These are phyloP conservation scores for Drosophila basisetae DNA, from an alignment of 2,888 invertebrate genomes.

Conservation along the genomic window DNA sequence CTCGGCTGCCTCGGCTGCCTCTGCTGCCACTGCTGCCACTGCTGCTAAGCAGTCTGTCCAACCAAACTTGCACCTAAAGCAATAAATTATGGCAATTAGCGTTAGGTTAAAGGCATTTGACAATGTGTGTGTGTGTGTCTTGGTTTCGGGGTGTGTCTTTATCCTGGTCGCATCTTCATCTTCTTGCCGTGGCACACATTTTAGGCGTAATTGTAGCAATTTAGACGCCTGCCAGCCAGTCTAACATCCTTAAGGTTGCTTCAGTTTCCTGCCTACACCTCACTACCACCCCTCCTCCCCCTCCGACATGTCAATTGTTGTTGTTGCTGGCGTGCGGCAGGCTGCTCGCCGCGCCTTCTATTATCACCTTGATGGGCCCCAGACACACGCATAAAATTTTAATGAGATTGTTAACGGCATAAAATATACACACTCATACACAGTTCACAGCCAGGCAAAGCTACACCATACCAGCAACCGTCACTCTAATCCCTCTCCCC, in stretches of 20 bases:
- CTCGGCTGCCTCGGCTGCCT: slow-evolving; percentile 18
- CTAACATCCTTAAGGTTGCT: slow-evolving; percentile 47
- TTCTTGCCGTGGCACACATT: slow-evolving; percentile 68
- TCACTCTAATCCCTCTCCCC: not conserved
- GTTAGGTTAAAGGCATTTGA: slow-evolving; percentile 51
- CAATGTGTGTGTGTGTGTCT: slow-evolving; percentile 14
- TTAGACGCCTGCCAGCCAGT: slow-evolving; percentile 65
- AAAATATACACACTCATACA: slow-evolving; percentile 70
- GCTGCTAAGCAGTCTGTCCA: slow-evolving; percentile 19
- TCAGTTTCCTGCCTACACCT: slow-evolving; percentile 11
- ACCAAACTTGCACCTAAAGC: slow-evolving; percentile 64
- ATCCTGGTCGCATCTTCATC: slow-evolving; percentile 18
- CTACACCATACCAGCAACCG: not conserved
- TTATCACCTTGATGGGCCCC: slow-evolving; percentile 71
- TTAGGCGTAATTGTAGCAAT: slow-evolving; percentile 81
- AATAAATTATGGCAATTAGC: slow-evolving; percentile 79
- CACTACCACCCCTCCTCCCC: not conserved
- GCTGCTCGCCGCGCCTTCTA: slow-evolving; percentile 50
- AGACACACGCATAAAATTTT: slow-evolving; percentile 80
- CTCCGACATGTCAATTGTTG: not conserved
- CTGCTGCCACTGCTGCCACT: not conserved
- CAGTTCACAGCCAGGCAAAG: slow-evolving; percentile 26
- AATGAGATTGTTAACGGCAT: slow-evolving; percentile 80
- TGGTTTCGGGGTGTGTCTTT: slow-evolving; percentile 27
- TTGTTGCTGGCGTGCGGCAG: slow-evolving; percentile 23